Conservation (phyloP, 2,113 vertebrate species). For the Entomyzon cyanotis region DNA sequence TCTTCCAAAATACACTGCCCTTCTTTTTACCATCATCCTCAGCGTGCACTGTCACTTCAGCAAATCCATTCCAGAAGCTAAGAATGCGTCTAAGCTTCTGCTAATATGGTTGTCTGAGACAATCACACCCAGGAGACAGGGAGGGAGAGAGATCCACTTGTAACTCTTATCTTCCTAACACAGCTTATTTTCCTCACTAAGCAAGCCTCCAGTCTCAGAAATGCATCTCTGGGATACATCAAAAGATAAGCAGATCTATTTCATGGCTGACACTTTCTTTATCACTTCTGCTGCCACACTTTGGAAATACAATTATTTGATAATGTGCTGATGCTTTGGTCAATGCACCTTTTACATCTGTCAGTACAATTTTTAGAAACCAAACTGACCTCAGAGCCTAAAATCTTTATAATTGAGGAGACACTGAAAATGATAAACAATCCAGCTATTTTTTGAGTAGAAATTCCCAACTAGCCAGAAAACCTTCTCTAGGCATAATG, state of each 20-base stretch:
- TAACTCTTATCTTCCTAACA: slow-evolving; percentile 12
- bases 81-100: neutral
- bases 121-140: slow-evolving; percentile 30
- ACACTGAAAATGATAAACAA: neutral
- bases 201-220: neutral
- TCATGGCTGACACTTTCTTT: neutral
- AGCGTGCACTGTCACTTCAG: slow-evolving; percentile 3
- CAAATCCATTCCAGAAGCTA: slow-evolving; percentile 35
- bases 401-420: neutral
- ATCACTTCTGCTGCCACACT: neutral
- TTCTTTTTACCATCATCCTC: slow-evolving; percentile 23
- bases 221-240: neutral
- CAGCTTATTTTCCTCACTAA: neutral
- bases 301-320: neutral
- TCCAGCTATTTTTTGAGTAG: neutral
- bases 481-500: neutral
- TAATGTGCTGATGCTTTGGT: neutral
- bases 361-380: neutral
- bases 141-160: neutral
- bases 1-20: slow-evolving; percentile 16
- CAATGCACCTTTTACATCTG: neutral
- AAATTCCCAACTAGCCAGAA: neutral
- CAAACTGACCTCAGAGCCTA: neutral
- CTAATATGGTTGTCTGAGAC: slow-evolving; percentile 26
- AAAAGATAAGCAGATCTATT: neutral